Percentiles rank a stretch among this genome's conserved stretches.
Conservation (phyloP, 1,140 invertebrate genomes). For the Trichonephila clavipes region DNA sequence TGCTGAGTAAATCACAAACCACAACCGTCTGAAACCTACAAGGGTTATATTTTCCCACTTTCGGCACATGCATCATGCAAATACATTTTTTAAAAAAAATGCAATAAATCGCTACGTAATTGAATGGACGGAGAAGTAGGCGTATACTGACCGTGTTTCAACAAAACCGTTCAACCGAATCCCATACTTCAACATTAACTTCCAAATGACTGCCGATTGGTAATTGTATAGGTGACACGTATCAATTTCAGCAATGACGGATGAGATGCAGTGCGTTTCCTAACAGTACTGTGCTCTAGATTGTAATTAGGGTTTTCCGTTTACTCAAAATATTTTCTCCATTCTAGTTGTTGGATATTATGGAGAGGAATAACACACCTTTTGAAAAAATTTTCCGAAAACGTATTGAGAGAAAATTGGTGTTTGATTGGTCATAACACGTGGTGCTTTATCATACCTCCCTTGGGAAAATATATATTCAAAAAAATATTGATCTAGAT, state of each 20-base stretch:
- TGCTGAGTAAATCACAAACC: background rate
- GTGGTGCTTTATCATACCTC: too few species aligned
- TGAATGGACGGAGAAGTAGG: constrained; percentile 18
- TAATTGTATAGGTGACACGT: constrained; percentile 59
- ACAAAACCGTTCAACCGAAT: constrained; percentile 33
- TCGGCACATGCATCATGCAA: background rate
- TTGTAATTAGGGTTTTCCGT: constrained; percentile 21
- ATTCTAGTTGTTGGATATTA: too few species aligned
- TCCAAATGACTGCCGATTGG: constrained; percentile 30
- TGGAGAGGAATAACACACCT: too few species aligned
- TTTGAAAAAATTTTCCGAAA: too few species aligned
- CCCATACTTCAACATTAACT: constrained; percentile 30
- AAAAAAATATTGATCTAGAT: too few species aligned
- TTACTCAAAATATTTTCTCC: background rate
- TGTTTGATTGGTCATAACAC: too few species aligned
- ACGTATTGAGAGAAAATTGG: too few species aligned
- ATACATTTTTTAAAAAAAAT: background rate
- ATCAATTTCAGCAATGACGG: constrained; percentile 61
- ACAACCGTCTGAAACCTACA: background rate
- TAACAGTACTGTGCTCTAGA: background rate
- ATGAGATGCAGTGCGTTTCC: background rate
- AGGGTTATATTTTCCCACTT: background rate
- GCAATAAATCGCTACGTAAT: constrained; percentile 12
- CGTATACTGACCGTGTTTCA: background rate
- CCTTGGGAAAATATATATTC: too few species aligned